Evolutionary conservation across 2,797 vertebrate species (phyloP).

Genomic region (Nannoperca obscura): DNA sequence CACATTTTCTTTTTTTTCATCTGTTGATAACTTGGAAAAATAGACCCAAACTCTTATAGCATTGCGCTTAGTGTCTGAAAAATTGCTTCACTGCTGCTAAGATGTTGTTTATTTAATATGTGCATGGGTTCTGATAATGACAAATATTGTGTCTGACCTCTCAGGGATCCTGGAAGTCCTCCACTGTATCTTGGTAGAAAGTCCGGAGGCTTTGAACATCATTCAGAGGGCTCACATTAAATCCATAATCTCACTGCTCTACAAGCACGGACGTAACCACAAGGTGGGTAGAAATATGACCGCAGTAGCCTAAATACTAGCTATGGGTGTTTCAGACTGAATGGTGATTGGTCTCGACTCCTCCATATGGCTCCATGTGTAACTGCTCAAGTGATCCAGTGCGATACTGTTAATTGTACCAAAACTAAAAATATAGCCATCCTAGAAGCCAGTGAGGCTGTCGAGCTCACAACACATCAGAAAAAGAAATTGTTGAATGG

Average conservation of each 20-base stretch:
- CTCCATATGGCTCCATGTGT: neutral
- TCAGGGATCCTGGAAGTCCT: constrained; percentile 97
- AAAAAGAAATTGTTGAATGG: constrained; percentile 2
- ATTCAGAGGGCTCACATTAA: constrained; percentile 96
- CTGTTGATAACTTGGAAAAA: neutral
- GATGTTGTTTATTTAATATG: neutral
- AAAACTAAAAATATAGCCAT: neutral
- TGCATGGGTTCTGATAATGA: neutral
- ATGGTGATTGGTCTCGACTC: neutral
- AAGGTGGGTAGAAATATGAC: constrained; percentile 86
- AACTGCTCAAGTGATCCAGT: neutral
- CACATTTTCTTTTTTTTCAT: neutral
- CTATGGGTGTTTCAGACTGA: neutral
- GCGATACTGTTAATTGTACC: neutral
- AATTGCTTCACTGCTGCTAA: neutral
- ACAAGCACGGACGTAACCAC: constrained; percentile 97
- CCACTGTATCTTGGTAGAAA: constrained; percentile 96
- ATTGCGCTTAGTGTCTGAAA: neutral
- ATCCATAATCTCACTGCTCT: constrained; percentile 96
- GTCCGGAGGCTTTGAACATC: constrained; percentile 97
- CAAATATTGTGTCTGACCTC: constrained; percentile 12
- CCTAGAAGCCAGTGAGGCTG: neutral
- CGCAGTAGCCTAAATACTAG: neutral
- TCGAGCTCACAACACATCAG: neutral
- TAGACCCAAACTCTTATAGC: neutral